phyloP scores from a whole-genome alignment of 2,888 invertebrate genomes.

The Pyralis farinalis region DNA sequence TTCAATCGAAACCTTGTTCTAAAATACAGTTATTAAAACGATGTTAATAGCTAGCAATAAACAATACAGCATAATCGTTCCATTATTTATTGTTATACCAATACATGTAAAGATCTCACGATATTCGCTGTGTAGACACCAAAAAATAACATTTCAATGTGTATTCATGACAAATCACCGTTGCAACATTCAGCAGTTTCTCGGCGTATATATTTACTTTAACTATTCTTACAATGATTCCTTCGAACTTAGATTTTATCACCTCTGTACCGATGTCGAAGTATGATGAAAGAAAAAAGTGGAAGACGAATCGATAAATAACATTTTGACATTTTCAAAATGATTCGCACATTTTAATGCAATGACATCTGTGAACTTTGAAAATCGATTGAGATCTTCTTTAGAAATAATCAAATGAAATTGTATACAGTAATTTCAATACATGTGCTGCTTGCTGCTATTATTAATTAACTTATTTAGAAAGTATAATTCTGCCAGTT shows the following conservation, averaged over 20 bases:
- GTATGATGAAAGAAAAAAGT: constrained; percentile 7
- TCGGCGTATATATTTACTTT: too few species aligned
- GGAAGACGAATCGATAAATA: constrained; percentile 3
- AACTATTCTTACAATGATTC: too few species aligned
- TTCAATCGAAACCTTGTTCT: background rate
- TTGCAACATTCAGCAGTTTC: background rate
- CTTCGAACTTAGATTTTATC: constrained; percentile 3
- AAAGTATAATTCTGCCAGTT: too few species aligned
- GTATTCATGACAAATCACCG: background rate
- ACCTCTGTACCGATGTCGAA: constrained; percentile 8
- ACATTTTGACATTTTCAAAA: constrained; percentile 6
- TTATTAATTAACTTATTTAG: too few species aligned
- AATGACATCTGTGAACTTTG: background rate
- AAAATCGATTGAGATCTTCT: background rate
- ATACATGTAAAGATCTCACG: too few species aligned
- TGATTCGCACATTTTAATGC: too few species aligned
- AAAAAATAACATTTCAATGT: background rate
- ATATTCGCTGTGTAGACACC: too few species aligned
- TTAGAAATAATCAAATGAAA: too few species aligned
- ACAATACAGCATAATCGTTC: background rate
- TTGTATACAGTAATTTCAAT: too few species aligned
- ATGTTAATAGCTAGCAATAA: background rate
- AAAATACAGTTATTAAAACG: too few species aligned
- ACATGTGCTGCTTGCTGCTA: too few species aligned
- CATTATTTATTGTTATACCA: background rate